Conservation (phyloP, 2,113 vertebrate species). For the Sphyrna mokarran region DNA sequence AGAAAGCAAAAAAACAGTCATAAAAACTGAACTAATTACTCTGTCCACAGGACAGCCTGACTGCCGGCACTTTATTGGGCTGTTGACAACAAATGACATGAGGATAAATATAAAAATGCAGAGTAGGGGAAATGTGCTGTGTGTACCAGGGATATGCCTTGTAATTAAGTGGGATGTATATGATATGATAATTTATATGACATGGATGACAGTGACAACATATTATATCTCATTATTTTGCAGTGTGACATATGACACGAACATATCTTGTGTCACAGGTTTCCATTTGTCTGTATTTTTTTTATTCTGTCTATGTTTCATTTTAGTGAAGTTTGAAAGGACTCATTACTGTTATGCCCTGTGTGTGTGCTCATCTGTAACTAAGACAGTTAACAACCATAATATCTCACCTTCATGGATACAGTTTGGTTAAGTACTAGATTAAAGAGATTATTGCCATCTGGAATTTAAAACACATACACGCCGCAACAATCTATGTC, state of each 20-base stretch:
- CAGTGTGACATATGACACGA: slow-evolving; percentile 35
- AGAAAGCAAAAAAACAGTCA: slow-evolving; percentile 29
- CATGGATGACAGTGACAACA: slow-evolving; percentile 36
- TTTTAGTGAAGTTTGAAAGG: slow-evolving; percentile 35
- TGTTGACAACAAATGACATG: slow-evolving; percentile 20
- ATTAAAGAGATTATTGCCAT: not conserved
- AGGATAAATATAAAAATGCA: slow-evolving; percentile 28
- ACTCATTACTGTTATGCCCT: slow-evolving; percentile 16
- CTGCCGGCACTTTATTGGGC: slow-evolving; percentile 35
- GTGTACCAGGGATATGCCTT: slow-evolving; percentile 24
- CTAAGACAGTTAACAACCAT: slow-evolving; percentile 19
- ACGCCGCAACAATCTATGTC: not conserved
- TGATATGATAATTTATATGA: slow-evolving; percentile 37
- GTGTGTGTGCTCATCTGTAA: not conserved
- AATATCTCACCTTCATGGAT: slow-evolving; percentile 23
- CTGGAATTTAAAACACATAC: not conserved
- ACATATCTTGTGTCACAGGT: slow-evolving; percentile 35
- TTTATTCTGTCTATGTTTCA: slow-evolving; percentile 32
- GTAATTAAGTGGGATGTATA: slow-evolving; percentile 37
- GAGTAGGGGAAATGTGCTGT: not conserved
- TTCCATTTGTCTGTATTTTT: slow-evolving; percentile 14
- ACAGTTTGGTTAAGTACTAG: not conserved
- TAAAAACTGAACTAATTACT: slow-evolving; percentile 33
- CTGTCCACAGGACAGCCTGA: slow-evolving; percentile 33
- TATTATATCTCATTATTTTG: slow-evolving; percentile 37